Conservation (phyloP, 1,140 invertebrate genomes). For the Coenobita brevimanus region DNA sequence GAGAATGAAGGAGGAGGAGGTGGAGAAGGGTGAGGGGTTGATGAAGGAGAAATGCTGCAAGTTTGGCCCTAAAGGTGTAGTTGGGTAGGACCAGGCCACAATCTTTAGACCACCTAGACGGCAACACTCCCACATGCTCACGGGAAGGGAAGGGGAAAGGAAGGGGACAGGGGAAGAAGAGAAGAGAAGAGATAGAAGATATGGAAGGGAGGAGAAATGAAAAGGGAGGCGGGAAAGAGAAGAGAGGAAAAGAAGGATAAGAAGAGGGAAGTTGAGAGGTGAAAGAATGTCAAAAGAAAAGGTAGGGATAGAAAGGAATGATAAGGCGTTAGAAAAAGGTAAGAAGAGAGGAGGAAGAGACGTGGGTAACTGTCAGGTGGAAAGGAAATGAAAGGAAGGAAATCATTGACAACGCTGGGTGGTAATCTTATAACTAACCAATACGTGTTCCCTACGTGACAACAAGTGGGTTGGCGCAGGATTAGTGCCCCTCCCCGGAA, state of each 20-base stretch:
- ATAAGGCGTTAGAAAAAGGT: background rate
- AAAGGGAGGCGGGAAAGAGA: background rate
- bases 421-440: too few species aligned
- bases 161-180: background rate
- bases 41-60: constrained; percentile 54
- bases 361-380: background rate
- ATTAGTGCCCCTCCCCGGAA: too few species aligned
- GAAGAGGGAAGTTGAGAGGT: background rate
- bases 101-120: constrained; percentile 44
- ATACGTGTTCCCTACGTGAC: too few species aligned
- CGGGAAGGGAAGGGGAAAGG: background rate
- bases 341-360: background rate
- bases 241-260: background rate
- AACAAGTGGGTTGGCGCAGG: too few species aligned
- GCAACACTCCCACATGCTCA: constrained; percentile 49
- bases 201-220: background rate
- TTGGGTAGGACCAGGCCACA: constrained; percentile 29
- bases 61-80: constrained; percentile 56
- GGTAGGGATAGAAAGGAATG: background rate
- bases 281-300: too few species aligned
- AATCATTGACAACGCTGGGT: too few species aligned
- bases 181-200: too few species aligned
- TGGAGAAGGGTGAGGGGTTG: constrained; percentile 24
- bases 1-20: too few species aligned
- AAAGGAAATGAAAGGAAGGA: background rate